Base-by-base conservation (phyloP, 1,140 invertebrate genomes). In the Hyposmocoma kahamanoa region DNA sequence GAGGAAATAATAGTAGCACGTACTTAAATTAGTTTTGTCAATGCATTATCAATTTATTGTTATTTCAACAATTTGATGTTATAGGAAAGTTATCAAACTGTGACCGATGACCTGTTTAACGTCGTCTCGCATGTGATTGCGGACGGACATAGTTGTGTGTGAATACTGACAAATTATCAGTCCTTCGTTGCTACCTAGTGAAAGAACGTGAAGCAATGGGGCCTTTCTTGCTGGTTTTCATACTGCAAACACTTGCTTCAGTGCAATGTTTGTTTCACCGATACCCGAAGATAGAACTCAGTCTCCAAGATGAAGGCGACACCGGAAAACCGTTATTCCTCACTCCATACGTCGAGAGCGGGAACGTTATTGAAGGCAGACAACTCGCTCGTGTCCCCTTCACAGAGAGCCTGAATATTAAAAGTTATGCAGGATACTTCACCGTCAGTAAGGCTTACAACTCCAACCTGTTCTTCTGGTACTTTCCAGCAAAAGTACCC, bases 391-490 rank as follows among this genome's bases (percentile, higher is more conserved):
- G 76, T 2, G 86, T 87, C 1, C 64, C 72, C 0, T 78, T 83
- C 38, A 82, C 79, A 3, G 79, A 83, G 26, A 72, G 62, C 42
- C 50, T 83, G n/a, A 64, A 70, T 1, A 77, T 84, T 30, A 81
- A 82, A 54, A 85, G 74, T 67, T 91, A 92, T 74, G 87, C 91
- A 36, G 93, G 92, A 8, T 93, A 88, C 62, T 87, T 94, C 19
- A 94, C 92, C 0, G 92, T 94, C 0, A 90, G 94, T 65, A 89
- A 91, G 72, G 68, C 74, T 1, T 90, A 87, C 58, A 87, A 91
- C 62, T 91, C 91, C 11, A 93, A 94, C 68, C 83, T 92, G 60
- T 94, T 93, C 73, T 94, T 94, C 75, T 94, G 92, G 92, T 94
- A 91, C 72, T 94, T 94, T 61, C 92, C 92, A 10, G 88, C 91